These are phyloP conservation scores for Formicarius rufipectus DNA, from an alignment of 2,113 vertebrate genomes.

Conservation along the genomic window DNA sequence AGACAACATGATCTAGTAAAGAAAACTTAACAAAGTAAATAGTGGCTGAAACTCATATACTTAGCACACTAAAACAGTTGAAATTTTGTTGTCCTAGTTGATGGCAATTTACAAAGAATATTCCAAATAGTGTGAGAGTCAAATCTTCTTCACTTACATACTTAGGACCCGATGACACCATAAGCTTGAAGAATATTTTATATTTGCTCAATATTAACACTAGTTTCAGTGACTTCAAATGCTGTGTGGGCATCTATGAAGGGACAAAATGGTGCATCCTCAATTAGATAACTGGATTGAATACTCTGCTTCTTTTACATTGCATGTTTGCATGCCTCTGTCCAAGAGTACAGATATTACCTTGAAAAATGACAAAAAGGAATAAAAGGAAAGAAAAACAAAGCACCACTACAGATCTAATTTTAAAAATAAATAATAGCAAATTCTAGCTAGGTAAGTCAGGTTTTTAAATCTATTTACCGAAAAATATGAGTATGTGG, in stretches of 20 bases:
- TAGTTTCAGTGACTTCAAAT: neutral
- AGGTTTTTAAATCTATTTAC: neutral
- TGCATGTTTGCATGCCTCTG: neutral
- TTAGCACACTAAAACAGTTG: neutral
- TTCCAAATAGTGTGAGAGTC: rapidly evolving
- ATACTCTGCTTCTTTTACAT: neutral
- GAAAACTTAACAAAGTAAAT: neutral
- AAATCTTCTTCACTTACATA: neutral
- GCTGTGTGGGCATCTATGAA: neutral
- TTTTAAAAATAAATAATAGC: neutral
- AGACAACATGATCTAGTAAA: neutral
- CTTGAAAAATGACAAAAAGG: neutral
- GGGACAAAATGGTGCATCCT: neutral
- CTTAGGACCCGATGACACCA: neutral
- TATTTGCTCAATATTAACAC: neutral
- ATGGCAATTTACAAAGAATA: neutral
- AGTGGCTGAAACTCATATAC: neutral
- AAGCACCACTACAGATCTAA: neutral
- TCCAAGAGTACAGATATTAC: neutral
- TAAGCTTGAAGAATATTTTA: neutral
- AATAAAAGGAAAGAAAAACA: neutral
- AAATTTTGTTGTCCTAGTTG: neutral
- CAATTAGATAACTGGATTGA: neutral
- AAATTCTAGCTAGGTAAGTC: neutral
- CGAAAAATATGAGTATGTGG: neutral